These are phyloP conservation scores for Dysidea cf. avara DNA, from an alignment of 37 sponge, comb jelly and placozoan species.

Conservation along the genomic window DNA sequence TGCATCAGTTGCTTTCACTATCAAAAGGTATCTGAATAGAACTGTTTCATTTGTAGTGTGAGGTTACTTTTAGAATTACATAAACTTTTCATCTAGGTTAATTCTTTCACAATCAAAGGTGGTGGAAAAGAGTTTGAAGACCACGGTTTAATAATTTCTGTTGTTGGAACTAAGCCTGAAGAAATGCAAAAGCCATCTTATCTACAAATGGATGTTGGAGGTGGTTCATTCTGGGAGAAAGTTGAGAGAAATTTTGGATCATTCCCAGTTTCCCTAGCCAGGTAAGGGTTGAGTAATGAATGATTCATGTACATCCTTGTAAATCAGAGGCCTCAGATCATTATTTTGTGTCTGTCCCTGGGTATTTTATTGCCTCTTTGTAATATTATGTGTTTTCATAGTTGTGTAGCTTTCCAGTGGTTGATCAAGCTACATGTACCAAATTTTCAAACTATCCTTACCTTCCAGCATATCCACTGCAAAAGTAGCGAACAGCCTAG, in stretches of 20 bases:
- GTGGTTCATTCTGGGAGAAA: slow-evolving; percentile 23
- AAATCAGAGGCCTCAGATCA: too few relatives aligned
- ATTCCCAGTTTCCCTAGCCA: slow-evolving; percentile 11
- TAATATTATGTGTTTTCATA: not conserved
- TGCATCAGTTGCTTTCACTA: too few relatives aligned
- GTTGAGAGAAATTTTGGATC: slow-evolving; percentile 11
- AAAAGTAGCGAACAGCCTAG: too few relatives aligned
- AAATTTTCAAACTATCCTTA: not conserved
- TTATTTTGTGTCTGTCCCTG: not conserved
- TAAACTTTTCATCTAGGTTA: too few relatives aligned
- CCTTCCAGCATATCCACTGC: not conserved
- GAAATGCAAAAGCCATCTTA: not conserved
- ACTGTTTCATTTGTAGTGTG: too few relatives aligned
- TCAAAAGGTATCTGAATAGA: too few relatives aligned
- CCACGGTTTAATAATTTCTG: slow-evolving; percentile 21
- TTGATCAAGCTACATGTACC: not conserved
- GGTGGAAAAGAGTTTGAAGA: too few relatives aligned
- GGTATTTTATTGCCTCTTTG: not conserved
- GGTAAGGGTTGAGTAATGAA: not conserved
- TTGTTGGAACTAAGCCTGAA: slow-evolving; percentile 19
- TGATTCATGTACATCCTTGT: too few relatives aligned
- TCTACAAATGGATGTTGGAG: slow-evolving; percentile 12
- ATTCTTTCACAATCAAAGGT: too few relatives aligned
- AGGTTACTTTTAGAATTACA: too few relatives aligned
- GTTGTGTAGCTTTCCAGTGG: not conserved